Evolutionary conservation across 2,113 vertebrate genomes (phyloP), one percentile per base, ranked within the genome.

Genomic region (Odontesthes bonariensis): DNA sequence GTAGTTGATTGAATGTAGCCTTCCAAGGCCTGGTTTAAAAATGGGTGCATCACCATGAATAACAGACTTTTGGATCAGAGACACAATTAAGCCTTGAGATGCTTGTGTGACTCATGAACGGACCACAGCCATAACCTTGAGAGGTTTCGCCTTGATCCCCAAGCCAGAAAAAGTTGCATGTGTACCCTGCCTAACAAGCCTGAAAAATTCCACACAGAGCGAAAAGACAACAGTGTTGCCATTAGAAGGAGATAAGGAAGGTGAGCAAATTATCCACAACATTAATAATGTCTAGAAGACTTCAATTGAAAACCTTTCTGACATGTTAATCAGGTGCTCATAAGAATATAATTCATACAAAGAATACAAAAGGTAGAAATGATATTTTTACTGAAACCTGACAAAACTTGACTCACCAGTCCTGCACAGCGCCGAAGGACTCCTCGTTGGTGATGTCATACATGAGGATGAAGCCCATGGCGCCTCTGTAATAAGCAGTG

Each of bases 381-480:
- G 5, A 49, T 6, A 19, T 1, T 5, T 27, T 31, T 17, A 52
- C 27, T 3, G 13, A 44, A 63, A 38, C 38, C 6, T 7, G 32
- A 68, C 58, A 42, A 17, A 75, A 60, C 11, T 11, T 31, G 4
- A 89, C 92, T 90, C 73, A 93, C 92, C 92, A 93, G 81, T 93
- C 92, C 83, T 93, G 92, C 79, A 93, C 92, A 6, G 89, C 89
- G 4, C 90, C 89, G 6, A 93, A 93, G 19, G 92, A 93, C 85
- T 93, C 92, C 69, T 93, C 92, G 3, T 93, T 93, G 77, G 92
- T 93, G 85, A 93, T 93, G 82, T 93, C 92, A 12, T 93, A 93
- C 92, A 93, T 93, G n/a, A 93, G 91, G 77, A 93, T 93, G 81
- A 93, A 93, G 79, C 92, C 92, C 91, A 93, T 93, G 70, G 92